phyloP scores from a whole-genome alignment of 2,113 vertebrate species.

The Ameiurus melas region DNA sequence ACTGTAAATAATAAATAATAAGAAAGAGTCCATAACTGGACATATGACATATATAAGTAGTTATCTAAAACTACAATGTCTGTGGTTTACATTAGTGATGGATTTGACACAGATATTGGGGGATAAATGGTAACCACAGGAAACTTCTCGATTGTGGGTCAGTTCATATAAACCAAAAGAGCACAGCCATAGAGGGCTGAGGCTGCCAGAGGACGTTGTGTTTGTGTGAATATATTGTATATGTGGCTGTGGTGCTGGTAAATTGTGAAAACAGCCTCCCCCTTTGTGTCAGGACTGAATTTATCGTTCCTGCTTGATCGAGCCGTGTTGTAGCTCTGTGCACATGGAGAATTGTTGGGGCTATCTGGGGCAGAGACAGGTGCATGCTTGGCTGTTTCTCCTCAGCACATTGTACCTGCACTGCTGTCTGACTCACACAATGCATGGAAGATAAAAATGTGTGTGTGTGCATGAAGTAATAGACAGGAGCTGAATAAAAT shows the following conservation, averaged over 20 bases:
- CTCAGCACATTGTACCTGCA: conserved; percentile 1
- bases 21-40: not conserved
- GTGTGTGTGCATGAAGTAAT: conserved; percentile 15
- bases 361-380: conserved; percentile 50
- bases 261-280: conserved; percentile 19
- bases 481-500: conserved; percentile 28
- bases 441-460: conserved; percentile 1
- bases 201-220: not conserved
- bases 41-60: not conserved
- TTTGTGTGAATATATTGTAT: not conserved
- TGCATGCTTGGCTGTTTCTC: conserved; percentile 46
- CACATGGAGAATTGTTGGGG: conserved; percentile 30
- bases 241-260: conserved; percentile 9
- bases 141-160: not conserved
- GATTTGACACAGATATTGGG: not conserved
- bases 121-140: not conserved
- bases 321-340: conserved; percentile 21
- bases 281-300: conserved; percentile 38
- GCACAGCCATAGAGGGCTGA: not conserved
- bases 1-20: not conserved
- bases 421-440: conserved; percentile 28
- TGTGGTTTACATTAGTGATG: not conserved
- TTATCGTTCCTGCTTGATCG: conserved; percentile 35
- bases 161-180: not conserved
- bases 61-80: not conserved